A percentile compares a stretch with the other conserved stretches of the same genome.
Evolutionary conservation across 1,140 invertebrate genomes (phyloP).

Genomic region (Drosophila paulistorum): DNA sequence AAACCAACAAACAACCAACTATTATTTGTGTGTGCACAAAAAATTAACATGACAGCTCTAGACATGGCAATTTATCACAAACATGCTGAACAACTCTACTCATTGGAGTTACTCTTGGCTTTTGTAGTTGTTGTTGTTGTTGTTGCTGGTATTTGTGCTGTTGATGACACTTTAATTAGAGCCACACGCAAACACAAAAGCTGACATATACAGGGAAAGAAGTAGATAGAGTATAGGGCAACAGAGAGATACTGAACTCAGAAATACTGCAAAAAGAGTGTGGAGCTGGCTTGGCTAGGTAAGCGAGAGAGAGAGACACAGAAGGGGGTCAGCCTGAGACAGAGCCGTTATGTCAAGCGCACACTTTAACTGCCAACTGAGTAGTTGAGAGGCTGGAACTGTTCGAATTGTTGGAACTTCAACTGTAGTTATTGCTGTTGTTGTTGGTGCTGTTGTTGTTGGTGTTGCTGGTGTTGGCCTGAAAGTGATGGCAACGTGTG

Average conservation of each 20-base stretch:
- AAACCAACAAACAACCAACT: constrained; percentile 35
- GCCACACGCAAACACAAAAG: constrained; percentile 77
- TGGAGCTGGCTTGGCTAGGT: background rate
- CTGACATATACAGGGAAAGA: constrained; percentile 24
- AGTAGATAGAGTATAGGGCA: constrained; percentile 31
- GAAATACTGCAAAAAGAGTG: constrained; percentile 10
- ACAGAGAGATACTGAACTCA: background rate
- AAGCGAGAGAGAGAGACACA: background rate
- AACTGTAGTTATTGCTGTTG: constrained; percentile 30
- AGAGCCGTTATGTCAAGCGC: constrained; percentile 64
- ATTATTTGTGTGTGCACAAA: constrained; percentile 75
- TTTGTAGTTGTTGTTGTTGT: constrained; percentile 26
- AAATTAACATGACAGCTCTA: constrained; percentile 80
- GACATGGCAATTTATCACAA: constrained; percentile 80
- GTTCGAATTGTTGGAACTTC: background rate
- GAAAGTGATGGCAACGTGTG: constrained; percentile 45
- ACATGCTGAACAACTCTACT: constrained; percentile 56
- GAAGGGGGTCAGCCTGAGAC: constrained; percentile 39
- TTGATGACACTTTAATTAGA: constrained; percentile 81
- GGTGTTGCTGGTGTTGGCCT: constrained; percentile 37
- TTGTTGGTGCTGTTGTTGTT: constrained; percentile 32
- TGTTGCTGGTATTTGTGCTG: constrained; percentile 54
- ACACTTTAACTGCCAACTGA: constrained; percentile 68
- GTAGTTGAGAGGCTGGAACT: constrained; percentile 20
- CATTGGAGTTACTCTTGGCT: constrained; percentile 34